Evolutionary conservation across 53 echinoderm and acorn worm genomes (phyloP).

Genomic region (Holothuria leucospilota): DNA sequence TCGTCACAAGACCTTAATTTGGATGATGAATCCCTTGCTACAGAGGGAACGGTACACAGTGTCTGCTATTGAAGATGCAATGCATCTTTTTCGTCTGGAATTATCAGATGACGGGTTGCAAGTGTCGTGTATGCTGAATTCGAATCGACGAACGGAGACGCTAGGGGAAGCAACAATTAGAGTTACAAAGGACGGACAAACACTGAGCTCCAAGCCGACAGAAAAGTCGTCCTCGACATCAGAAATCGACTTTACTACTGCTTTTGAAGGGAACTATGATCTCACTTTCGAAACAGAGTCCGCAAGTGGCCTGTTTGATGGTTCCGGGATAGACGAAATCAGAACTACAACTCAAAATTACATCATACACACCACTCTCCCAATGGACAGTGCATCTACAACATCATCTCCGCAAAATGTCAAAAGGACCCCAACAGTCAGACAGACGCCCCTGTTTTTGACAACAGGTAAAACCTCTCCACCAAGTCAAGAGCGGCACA

Average conservation of each 20-base stretch:
- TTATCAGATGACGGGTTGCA: background rate
- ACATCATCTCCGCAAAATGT: too few relatives aligned
- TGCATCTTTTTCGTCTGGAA: background rate
- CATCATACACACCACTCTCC: background rate
- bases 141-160: background rate
- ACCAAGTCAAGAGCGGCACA: too few relatives aligned
- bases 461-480: background rate
- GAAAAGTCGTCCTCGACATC: background rate
- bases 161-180: slow-evolving; percentile 20
- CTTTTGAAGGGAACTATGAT: background rate
- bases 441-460: background rate
- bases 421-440: background rate
- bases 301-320: background rate
- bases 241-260: background rate
- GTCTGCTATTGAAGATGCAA: background rate
- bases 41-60: slow-evolving; percentile 7
- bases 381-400: background rate
- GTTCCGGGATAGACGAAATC: slow-evolving; percentile 6
- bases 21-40: slow-evolving; percentile 14
- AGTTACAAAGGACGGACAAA: slow-evolving; percentile 18
- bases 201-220: background rate
- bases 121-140: background rate
- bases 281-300: background rate
- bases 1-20: background rate
- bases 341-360: background rate